These are phyloP conservation scores for Meganola albula DNA, from an alignment of 2,888 invertebrate genomes.

Conservation along the genomic window DNA sequence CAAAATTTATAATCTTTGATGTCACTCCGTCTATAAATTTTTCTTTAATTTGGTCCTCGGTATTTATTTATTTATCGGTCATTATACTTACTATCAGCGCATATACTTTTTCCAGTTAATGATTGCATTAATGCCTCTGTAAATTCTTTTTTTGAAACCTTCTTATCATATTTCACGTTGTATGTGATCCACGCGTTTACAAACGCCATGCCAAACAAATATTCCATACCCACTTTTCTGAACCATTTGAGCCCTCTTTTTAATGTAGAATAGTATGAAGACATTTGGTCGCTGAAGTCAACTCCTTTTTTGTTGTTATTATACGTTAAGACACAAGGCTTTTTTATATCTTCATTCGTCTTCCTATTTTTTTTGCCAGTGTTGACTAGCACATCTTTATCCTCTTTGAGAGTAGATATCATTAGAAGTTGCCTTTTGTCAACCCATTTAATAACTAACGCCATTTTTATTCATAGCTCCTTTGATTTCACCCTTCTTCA, in stretches of 20 bases:
- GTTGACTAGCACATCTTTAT: slow-evolving; percentile 8
- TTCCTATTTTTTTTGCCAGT: slow-evolving; percentile 8
- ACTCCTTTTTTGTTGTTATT: slow-evolving; percentile 20
- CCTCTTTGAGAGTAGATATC: slow-evolving; percentile 11
- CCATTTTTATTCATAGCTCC: slow-evolving; percentile 25
- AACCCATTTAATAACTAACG: slow-evolving; percentile 8
- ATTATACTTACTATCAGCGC: too few species aligned
- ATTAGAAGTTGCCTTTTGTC: slow-evolving; percentile 13
- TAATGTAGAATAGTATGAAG: slow-evolving; percentile 17
- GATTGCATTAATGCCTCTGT: neutral
- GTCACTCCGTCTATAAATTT: too few species aligned
- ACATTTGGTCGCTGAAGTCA: slow-evolving; percentile 21
- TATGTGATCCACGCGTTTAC: slow-evolving; percentile 16
- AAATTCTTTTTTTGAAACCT: neutral
- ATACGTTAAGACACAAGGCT: slow-evolving; percentile 16
- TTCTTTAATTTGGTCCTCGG: too few species aligned
- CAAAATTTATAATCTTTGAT: too few species aligned
- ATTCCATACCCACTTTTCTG: slow-evolving; percentile 12
- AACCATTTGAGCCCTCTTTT: slow-evolving; percentile 14
- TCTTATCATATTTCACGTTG: slow-evolving; percentile 2
- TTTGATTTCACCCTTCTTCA: slow-evolving; percentile 25
- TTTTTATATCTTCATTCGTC: slow-evolving; percentile 9
- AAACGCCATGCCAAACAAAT: slow-evolving; percentile 12
- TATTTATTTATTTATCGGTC: too few species aligned
- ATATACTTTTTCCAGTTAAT: too few species aligned